These are phyloP conservation scores for Crocidura indochinensis DNA, from an alignment of 2,797 vertebrate species.

Conservation along the genomic window DNA sequence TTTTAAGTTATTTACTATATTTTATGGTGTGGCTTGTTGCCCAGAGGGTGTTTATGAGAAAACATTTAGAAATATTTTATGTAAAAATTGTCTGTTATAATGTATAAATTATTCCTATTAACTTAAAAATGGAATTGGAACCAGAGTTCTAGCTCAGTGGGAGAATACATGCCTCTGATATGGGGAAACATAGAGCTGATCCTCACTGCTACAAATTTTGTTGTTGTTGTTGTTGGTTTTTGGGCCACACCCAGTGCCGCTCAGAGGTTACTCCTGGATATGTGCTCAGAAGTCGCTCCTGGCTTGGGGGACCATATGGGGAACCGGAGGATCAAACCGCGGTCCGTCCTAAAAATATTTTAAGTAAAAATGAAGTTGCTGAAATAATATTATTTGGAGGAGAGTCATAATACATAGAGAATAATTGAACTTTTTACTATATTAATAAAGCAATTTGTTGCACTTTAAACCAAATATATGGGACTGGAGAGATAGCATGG, in stretches of 20 bases:
- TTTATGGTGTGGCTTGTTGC: conserved; percentile 48
- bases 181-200: background rate
- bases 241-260: too few relatives aligned
- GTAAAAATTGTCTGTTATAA: conserved; percentile 55
- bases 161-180: background rate
- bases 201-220: background rate
- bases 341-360: too few relatives aligned
- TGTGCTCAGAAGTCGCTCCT: too few relatives aligned
- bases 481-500: too few relatives aligned
- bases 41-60: conserved; percentile 42
- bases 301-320: too few relatives aligned
- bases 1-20: conserved; percentile 27
- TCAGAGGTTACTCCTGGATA: too few relatives aligned
- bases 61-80: conserved; percentile 50
- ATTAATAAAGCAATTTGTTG: conserved; percentile 31
- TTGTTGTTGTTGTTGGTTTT: too few relatives aligned
- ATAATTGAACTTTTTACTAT: conserved; percentile 59
- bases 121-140: conserved; percentile 43
- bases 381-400: conserved; percentile 12
- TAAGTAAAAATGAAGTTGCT: conserved; percentile 37
- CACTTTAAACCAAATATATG: conserved; percentile 45
- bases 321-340: too few relatives aligned
- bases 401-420: conserved; percentile 24
- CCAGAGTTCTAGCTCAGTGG: background rate
- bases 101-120: conserved; percentile 13